phyloP scores from a whole-genome alignment of 2,888 invertebrate genomes.

The Leucophora obtusa region DNA sequence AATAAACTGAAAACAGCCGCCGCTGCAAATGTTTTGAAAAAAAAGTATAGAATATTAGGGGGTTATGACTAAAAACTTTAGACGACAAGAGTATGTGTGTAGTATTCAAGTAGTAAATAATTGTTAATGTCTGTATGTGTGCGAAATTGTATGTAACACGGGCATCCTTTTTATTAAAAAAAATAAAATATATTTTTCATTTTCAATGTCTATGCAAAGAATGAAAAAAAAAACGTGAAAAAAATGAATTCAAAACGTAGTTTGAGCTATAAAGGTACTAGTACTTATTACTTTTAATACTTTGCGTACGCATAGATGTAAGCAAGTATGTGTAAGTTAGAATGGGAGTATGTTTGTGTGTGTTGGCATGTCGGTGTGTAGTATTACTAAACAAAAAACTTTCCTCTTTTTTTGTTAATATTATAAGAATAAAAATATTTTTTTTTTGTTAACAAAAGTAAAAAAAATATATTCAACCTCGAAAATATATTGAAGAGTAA shows the following conservation, averaged over 20 bases:
- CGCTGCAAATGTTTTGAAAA: conserved; percentile 22
- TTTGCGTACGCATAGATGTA: conserved; percentile 60
- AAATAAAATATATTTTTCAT: conserved; percentile 68
- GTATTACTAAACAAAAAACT: conserved; percentile 47
- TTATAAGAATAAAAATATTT: conserved; percentile 45
- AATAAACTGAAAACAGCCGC: conserved; percentile 37
- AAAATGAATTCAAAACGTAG: conserved; percentile 60
- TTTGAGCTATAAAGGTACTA: conserved; percentile 70
- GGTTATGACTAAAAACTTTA: conserved; percentile 61
- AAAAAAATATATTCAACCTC: conserved; percentile 41
- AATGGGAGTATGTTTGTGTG: neutral
- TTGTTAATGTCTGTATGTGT: conserved; percentile 53
- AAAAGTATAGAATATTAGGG: conserved; percentile 59
- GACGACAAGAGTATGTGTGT: conserved; percentile 48
- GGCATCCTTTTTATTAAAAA: conserved; percentile 74
- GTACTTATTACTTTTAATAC: conserved; percentile 77
- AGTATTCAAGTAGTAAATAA: conserved; percentile 63
- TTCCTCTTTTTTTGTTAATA: conserved; percentile 51
- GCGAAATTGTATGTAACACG: conserved; percentile 50
- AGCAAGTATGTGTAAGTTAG: neutral
- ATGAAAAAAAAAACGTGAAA: conserved; percentile 41
- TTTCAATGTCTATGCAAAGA: conserved; percentile 72
- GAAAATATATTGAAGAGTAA: conserved; percentile 42
- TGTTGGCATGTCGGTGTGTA: neutral
- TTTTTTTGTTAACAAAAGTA: conserved; percentile 17